Conservation (phyloP, 37 sponge, comb jelly and placozoan genomes). For the Mnemiopsis leidyi region DNA sequence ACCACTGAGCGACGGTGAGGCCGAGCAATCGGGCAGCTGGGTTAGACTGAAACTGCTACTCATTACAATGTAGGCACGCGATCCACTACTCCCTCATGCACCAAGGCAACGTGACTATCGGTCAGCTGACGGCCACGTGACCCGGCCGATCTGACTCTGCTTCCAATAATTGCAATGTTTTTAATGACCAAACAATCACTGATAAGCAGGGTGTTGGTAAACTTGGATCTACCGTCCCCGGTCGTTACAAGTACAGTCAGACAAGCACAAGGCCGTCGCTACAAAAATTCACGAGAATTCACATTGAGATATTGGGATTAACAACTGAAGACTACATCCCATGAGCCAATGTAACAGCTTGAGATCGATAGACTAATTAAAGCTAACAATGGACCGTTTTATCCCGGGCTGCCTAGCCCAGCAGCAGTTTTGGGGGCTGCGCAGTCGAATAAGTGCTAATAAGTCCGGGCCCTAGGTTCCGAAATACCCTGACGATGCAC, state of each 20-base stretch:
- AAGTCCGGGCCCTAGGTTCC: background rate
- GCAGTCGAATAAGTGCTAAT: background rate
- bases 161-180: slow-evolving; percentile 37
- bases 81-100: background rate
- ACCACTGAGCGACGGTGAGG: background rate
- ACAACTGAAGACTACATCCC: background rate
- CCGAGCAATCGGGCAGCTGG: background rate
- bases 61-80: slow-evolving; percentile 27
- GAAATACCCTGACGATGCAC: too few species aligned
- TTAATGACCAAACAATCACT: slow-evolving; percentile 45
- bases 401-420: background rate
- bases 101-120: background rate
- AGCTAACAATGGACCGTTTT: background rate
- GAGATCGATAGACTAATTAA: background rate
- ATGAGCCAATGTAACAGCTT: background rate
- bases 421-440: background rate
- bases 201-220: background rate
- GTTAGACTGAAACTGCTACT: slow-evolving; percentile 39
- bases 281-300: background rate
- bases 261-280: background rate
- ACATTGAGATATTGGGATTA: background rate
- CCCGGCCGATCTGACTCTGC: slow-evolving; percentile 9
- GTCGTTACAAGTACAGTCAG: background rate
- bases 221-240: background rate
- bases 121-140: background rate